Evolutionary conservation across 1,140 invertebrate genomes (phyloP).

Genomic region (Anoplophora glabripennis): DNA sequence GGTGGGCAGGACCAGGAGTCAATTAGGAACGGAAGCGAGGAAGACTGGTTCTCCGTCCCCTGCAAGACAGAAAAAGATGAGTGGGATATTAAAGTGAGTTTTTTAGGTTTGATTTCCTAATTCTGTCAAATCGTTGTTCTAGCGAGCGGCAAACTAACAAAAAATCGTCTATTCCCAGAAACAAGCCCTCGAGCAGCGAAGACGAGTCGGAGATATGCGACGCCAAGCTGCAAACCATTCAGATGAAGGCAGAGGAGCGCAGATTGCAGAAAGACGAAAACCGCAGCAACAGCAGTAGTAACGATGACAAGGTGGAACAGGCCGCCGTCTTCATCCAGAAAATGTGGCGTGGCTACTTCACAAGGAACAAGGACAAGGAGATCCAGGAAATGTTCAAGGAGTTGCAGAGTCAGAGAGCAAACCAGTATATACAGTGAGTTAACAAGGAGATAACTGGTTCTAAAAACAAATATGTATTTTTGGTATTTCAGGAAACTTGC

Average conservation of each 20-base stretch:
- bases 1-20: conserved; percentile 4
- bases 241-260: conserved; percentile 54
- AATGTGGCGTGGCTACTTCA: conserved; percentile 83
- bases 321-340: conserved; percentile 78
- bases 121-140: not conserved
- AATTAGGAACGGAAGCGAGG: not conserved
- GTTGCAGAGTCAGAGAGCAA: conserved; percentile 73
- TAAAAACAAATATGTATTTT: not conserved
- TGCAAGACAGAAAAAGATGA: conserved; percentile 22
- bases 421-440: conserved; percentile 83
- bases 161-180: conserved; percentile 34
- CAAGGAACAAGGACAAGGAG: conserved; percentile 72
- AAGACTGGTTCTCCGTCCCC: conserved; percentile 30
- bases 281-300: conserved; percentile 36
- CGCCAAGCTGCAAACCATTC: conserved; percentile 59
- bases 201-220: conserved; percentile 61
- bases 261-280: conserved; percentile 51
- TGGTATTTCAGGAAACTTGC: conserved; percentile 63
- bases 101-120: not conserved
- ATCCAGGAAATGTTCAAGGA: conserved; percentile 72
- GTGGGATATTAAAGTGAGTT: conserved; percentile 13
- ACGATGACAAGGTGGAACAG: conserved; percentile 48
- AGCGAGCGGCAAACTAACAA: conserved; percentile 17
- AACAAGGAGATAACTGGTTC: not conserved
- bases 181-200: conserved; percentile 51